Conservation (phyloP, 2,888 invertebrate genomes). For the Ophioninae sp. region DNA sequence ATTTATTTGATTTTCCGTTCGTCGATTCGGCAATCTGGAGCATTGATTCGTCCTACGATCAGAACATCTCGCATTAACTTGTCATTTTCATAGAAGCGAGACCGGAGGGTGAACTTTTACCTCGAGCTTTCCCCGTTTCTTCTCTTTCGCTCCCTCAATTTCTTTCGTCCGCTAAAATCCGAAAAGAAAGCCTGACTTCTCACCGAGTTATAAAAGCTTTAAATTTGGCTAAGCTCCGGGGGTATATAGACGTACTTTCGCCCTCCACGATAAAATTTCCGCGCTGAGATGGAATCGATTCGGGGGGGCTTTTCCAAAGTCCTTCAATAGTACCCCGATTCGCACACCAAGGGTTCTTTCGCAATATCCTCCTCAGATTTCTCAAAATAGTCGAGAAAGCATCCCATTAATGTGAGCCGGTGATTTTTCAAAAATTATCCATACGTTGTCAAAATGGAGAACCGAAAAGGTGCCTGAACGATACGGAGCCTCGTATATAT, state of each 20-base stretch:
- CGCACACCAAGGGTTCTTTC: conserved; percentile 14
- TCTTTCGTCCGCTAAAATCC: background rate
- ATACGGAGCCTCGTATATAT: conserved; percentile 12
- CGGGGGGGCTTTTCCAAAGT: conserved; percentile 26
- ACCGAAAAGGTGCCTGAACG: conserved; percentile 22
- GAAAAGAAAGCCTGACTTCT: conserved; percentile 17
- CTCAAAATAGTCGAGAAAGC: conserved; percentile 30
- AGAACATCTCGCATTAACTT: background rate
- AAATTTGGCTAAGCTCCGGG: conserved; percentile 14
- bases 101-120: background rate
- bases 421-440: conserved; percentile 30
- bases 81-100: background rate
- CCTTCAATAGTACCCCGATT: conserved; percentile 14
- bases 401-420: conserved; percentile 23
- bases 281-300: conserved; percentile 24
- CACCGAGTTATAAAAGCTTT: conserved; percentile 17
- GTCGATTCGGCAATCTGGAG: background rate
- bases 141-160: background rate
- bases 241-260: background rate
- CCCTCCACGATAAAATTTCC: conserved; percentile 16
- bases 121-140: background rate
- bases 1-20: background rate
- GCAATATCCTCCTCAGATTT: conserved; percentile 7
- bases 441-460: conserved; percentile 19
- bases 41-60: background rate